Evolutionary conservation across 1,140 invertebrate genomes (phyloP).

Genomic region (Octopus sinensis): DNA sequence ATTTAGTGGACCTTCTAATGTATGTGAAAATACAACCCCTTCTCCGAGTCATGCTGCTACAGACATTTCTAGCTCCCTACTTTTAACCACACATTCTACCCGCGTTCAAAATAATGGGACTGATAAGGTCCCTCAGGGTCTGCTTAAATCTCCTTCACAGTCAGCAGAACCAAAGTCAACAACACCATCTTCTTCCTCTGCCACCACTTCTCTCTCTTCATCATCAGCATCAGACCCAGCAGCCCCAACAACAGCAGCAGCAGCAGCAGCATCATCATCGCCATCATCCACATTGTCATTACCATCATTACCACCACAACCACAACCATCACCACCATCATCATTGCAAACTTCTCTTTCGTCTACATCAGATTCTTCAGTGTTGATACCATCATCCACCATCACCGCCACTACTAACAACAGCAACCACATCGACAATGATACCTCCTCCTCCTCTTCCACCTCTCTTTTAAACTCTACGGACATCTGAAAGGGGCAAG

Average conservation of each 20-base stretch:
- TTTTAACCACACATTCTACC: too few species aligned
- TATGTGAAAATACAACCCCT: too few species aligned
- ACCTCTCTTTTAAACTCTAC: constrained; percentile 28
- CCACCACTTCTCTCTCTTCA: too few species aligned
- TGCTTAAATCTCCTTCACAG: too few species aligned
- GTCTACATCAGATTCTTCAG: not conserved
- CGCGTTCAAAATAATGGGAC: too few species aligned
- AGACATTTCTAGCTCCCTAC: too few species aligned
- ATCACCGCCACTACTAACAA: constrained; percentile 23
- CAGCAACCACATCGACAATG: constrained; percentile 24
- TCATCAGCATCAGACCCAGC: not conserved
- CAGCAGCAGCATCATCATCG: not conserved
- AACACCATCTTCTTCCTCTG: too few species aligned
- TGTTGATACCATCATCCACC: not conserved
- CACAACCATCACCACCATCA: not conserved
- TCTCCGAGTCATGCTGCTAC: too few species aligned
- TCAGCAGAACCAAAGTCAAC: too few species aligned
- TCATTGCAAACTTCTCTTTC: not conserved
- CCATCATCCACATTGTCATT: not conserved
- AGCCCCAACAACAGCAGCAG: not conserved
- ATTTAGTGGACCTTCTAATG: too few species aligned
- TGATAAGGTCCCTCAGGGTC: too few species aligned
- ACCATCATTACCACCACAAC: not conserved
- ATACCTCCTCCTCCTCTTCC: constrained; percentile 25
- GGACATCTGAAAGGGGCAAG: constrained; percentile 34